Evolutionary conservation across 2,113 vertebrate species (phyloP).

Genomic region (Sebastes schlegelii): DNA sequence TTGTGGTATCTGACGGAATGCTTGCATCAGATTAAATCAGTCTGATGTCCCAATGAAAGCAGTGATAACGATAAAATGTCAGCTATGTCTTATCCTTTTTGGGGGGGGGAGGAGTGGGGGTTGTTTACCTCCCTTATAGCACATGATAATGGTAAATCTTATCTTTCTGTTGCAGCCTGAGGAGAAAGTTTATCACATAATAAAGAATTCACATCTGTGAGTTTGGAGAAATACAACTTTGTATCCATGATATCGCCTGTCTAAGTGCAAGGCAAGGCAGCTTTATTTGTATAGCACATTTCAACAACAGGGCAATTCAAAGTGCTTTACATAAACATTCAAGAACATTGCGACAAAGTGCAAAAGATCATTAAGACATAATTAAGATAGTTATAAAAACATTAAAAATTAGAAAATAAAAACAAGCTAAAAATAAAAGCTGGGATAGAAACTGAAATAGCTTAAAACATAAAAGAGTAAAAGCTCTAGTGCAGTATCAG

Average conservation of each 20-base stretch:
- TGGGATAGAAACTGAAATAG: too few relatives aligned
- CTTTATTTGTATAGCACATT: too few relatives aligned
- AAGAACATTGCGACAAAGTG: too few relatives aligned
- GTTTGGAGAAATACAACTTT: constrained; percentile 21
- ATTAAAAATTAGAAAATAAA: too few relatives aligned
- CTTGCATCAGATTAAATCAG: constrained; percentile 27
- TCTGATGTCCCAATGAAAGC: constrained; percentile 27
- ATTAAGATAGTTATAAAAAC: too few relatives aligned
- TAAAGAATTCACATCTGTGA: constrained; percentile 23
- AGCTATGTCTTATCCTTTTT: constrained; percentile 15
- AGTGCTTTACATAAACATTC: too few relatives aligned
- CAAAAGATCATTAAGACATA: too few relatives aligned
- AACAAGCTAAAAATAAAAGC: too few relatives aligned
- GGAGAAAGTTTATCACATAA: constrained; percentile 41
- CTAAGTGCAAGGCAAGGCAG: not conserved
- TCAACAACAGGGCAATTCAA: too few relatives aligned
- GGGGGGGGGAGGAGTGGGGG: not conserved
- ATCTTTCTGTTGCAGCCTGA: constrained; percentile 39
- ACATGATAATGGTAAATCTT: constrained; percentile 35
- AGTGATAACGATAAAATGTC: constrained; percentile 43
- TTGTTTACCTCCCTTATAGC: constrained; percentile 35
- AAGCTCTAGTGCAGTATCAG: too few relatives aligned
- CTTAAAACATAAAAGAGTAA: too few relatives aligned
- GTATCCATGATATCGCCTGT: not conserved
- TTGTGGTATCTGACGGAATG: constrained; percentile 6